Percentiles rank a stretch among this genome's conserved stretches.
phyloP scores from a whole-genome alignment of 2,797 vertebrate species.

The Pangasius krempfi region DNA sequence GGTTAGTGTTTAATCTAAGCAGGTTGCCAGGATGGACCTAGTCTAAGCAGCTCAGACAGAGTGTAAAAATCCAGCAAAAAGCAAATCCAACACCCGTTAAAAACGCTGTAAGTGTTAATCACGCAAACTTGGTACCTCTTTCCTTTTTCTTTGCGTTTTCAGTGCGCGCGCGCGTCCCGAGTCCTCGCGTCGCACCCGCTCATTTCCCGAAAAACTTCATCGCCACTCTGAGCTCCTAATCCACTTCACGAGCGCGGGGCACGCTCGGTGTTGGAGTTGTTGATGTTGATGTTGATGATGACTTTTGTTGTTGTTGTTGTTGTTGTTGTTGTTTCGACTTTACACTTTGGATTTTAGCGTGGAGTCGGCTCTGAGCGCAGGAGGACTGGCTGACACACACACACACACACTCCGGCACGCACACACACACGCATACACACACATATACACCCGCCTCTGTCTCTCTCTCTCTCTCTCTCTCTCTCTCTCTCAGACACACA shows the following conservation, averaged over 20 bases:
- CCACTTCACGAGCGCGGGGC: slow-evolving; percentile 6
- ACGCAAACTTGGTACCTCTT: slow-evolving; percentile 7
- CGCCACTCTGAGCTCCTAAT: slow-evolving; percentile 34
- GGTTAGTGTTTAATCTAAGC: background rate
- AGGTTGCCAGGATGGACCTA: background rate
- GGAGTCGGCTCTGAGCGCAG: background rate
- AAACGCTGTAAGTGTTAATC: background rate
- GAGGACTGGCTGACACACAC: background rate
- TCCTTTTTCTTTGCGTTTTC: slow-evolving; percentile 32
- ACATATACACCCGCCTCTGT: background rate
- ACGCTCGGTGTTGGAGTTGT: background rate
- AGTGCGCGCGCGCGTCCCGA: slow-evolving; percentile 41
- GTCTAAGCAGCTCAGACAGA: too few species aligned
- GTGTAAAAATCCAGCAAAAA: background rate
- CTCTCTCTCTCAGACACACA: background rate
- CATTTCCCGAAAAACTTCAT: slow-evolving; percentile 47
- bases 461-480: background rate
- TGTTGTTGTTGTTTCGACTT: background rate
- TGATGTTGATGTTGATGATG: background rate
- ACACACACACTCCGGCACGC: background rate
- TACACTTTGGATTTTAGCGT: background rate
- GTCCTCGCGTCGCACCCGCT: slow-evolving; percentile 35
- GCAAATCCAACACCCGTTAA: background rate
- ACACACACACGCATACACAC: background rate
- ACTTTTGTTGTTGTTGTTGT: background rate